Evolutionary conservation across 2,797 vertebrate genomes (phyloP), one percentile per base, ranked within the genome.

Genomic region (Argya squamiceps): DNA sequence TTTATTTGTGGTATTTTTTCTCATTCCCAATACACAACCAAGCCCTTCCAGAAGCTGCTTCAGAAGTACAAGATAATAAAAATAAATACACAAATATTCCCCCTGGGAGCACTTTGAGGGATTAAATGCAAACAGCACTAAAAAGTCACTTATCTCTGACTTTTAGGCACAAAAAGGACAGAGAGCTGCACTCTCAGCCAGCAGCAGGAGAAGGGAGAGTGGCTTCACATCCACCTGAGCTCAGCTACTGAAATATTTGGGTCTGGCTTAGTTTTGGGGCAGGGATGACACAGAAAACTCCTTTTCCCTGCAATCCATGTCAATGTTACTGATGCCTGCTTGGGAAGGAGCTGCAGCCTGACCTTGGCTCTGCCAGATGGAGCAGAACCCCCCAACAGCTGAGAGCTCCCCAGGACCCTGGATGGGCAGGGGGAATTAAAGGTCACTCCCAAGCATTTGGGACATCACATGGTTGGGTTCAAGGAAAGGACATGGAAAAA

Each of bases 161-260:
- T 97, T 93, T 80, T 43, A 91, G 94, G 89, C 88, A 79, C 75
- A 92, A 85, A 89, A 88, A 46, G 91, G 74, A 22, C 26, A 79
- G 67, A 59, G 64, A 82, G 68, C 39, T 80, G 22, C 29, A 5
- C 11, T 18, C 30, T 23, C 20, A 56, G 62, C 3, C 24, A 71
- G 29, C 62, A 80, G 41, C 64, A 93, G 37, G 12, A 93, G n/a
- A 79, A 92, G 52, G 39, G 50, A 50, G 77, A 34, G 22, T 7
- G 39, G 37, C 59, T 53, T 37, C 80, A 9, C 30, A 32, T 37
- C 43, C 12, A 10, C 47, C 16, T 58, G 30, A 18, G 30, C 71
- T 58, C 83, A 84, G 50, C 60, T 20, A 3, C 44, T 39, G 7
- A 10, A 13, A 15, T 2, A 6, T 12, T 37, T 9, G 39, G 7